Evolutionary conservation across 1,140 invertebrate genomes (phyloP), one percentile per base, ranked within the genome.

Genomic region (Drosophila sturtevanti): DNA sequence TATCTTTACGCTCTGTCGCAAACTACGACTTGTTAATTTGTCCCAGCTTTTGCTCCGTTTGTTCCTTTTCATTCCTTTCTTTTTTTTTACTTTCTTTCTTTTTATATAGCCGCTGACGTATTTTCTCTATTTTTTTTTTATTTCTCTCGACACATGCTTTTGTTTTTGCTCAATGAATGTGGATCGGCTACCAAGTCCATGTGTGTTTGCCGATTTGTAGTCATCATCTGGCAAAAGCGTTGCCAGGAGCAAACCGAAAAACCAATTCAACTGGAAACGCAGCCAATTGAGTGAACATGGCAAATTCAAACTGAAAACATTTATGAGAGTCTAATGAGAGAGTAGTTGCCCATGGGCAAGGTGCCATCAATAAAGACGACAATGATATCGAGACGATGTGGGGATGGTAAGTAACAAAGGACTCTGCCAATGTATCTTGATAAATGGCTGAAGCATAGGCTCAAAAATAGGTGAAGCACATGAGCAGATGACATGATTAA

Each of bases 211-310:
- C 34, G 63, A 59, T 51, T 31, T 79, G 70, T 34, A 65, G 41
- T 69, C 63, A 66, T 63, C 77, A 63, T 60, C 59, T 59, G 44
- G 54, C 44, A 22, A 31, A 31, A 54, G 77, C 55, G 55, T 64
- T 67, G 72, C 54, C 71, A n/a, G 12, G 60, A 65, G 69, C 34
- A 67, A 64, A 76, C 72, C 27, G 27, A 62, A 69, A 72, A 79
- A 72, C 58, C 80, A 72, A 86, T 81, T 86, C 75, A 81, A 79
- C 61, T 87, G 82, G 64, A 81, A 86, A 70, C 69, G 55, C 60
- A 70, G 67, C 65, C 81, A 87, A 87, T 87, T 81, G 82, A 75
- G 52, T 73, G 74, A 69, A 61, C 48, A 59, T 37, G 65, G 63
- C 37, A 72, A 67, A 82, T 78, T 78, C 54, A 68, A 77, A 73